phyloP scores from a whole-genome alignment of 2,113 vertebrate species.

The Columba livia region DNA sequence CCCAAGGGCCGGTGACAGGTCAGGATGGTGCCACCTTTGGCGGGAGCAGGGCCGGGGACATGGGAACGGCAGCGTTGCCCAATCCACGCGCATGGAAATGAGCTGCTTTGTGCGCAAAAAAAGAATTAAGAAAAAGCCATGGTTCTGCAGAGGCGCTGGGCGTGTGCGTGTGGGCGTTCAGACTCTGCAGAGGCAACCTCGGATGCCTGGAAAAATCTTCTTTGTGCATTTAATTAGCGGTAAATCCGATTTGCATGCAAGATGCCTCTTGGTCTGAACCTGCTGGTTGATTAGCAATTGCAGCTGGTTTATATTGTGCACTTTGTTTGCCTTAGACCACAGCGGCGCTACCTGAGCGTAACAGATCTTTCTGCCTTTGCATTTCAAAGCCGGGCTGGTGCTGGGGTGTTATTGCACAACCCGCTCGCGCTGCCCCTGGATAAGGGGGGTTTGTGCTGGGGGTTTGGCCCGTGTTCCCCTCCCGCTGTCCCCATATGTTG shows the following conservation, averaged over 20 bases:
- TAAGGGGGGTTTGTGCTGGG: background rate
- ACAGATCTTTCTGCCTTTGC: conserved; percentile 12
- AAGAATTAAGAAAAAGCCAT: background rate
- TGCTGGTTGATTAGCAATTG: background rate
- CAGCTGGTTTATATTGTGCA: background rate
- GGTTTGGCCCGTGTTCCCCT: background rate
- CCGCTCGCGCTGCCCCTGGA: rapidly evolving
- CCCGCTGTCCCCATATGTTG: rapidly evolving
- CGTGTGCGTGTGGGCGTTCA: conserved; percentile 50
- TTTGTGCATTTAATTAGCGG: conserved; percentile 60
- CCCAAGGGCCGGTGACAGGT: rapidly evolving
- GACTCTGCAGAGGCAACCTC: conserved; percentile 28
- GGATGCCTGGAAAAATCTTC: conserved; percentile 44
- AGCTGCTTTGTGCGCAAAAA: conserved; percentile 31
- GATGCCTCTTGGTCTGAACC: conserved; percentile 53
- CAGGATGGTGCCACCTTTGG: background rate
- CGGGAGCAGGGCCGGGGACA: background rate
- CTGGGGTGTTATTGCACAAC: background rate
- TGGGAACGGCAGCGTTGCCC: background rate
- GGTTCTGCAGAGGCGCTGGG: background rate
- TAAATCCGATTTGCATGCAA: conserved; percentile 9
- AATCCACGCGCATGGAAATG: background rate
- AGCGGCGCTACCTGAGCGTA: background rate
- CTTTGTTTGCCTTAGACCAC: background rate
- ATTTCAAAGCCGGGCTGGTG: conserved; percentile 48